Conservation (phyloP, 1,140 invertebrate genomes). For the Riptortus pedestris region DNA sequence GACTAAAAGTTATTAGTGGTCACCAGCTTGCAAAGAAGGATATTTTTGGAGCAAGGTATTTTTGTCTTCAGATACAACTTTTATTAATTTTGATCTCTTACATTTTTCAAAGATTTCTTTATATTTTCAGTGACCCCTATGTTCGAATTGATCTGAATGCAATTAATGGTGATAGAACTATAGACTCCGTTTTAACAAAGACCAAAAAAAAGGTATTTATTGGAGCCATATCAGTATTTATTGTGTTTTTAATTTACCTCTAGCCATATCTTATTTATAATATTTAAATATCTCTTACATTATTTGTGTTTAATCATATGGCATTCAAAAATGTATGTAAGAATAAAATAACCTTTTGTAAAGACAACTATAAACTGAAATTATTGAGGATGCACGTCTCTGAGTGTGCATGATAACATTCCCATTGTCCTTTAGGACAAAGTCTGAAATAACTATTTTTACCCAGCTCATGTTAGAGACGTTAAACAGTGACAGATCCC, state of each 20-base stretch:
- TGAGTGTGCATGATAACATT: too few species aligned
- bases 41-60: constrained; percentile 75
- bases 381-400: too few species aligned
- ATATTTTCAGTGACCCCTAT: constrained; percentile 76
- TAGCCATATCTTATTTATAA: not conserved
- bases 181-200: constrained; percentile 87
- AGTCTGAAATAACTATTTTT: too few species aligned
- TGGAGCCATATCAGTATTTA: too few species aligned
- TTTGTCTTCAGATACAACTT: not conserved
- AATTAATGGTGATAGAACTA: constrained; percentile 67
- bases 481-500: too few species aligned
- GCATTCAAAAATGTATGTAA: too few species aligned
- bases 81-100: not conserved
- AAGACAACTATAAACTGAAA: too few species aligned
- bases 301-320: constrained; percentile 47
- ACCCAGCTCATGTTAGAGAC: too few species aligned
- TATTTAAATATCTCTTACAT: constrained; percentile 27
- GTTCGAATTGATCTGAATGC: constrained; percentile 83
- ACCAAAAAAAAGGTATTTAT: constrained; percentile 85
- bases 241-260: too few species aligned
- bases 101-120: constrained; percentile 33
- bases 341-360: too few species aligned
- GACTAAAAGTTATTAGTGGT: constrained; percentile 73
- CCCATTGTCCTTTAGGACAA: too few species aligned
- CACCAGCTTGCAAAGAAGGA: constrained; percentile 91